Percentiles rank a stretch among this genome's conserved stretches.
These are phyloP conservation scores for Otolemur garnettii DNA, from an alignment of 2,113 vertebrate genomes.

Conservation along the genomic window DNA sequence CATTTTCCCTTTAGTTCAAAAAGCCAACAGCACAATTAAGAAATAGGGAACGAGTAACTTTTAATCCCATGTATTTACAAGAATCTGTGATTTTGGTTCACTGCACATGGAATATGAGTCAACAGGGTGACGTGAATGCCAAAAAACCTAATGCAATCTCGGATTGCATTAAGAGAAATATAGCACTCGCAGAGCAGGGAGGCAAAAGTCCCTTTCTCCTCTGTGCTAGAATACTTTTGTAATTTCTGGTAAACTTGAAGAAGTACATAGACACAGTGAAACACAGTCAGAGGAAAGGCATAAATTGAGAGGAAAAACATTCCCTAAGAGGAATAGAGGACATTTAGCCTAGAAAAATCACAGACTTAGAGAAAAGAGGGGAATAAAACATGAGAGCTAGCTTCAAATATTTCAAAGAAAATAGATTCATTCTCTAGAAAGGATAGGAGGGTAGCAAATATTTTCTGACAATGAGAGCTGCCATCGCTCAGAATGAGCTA, in stretches of 20 bases:
- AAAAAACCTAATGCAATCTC: constrained; percentile 33
- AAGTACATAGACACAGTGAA: constrained; percentile 41
- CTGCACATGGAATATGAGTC: background rate
- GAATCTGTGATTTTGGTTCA: background rate
- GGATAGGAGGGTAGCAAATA: background rate
- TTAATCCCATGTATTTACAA: background rate
- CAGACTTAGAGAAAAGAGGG: background rate
- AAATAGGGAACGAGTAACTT: constrained; percentile 34
- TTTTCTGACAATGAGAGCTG: background rate
- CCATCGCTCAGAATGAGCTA: background rate
- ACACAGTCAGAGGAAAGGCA: background rate
- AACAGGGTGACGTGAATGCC: background rate
- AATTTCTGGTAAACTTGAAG: constrained; percentile 61
- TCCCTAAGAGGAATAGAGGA: background rate
- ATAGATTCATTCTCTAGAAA: background rate
- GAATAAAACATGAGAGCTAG: background rate
- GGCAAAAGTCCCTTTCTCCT: constrained; percentile 55
- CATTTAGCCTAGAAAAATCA: constrained; percentile 27
- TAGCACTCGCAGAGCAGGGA: background rate
- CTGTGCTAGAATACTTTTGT: background rate
- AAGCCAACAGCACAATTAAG: background rate
- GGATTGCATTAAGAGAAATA: background rate
- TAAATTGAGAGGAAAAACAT: background rate
- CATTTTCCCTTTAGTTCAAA: constrained; percentile 40
- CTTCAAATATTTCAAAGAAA: constrained; percentile 14